Percentiles rank a stretch among this genome's conserved stretches.
phyloP scores from a whole-genome alignment of 2,113 vertebrate genomes.

The Ceyx melanurus region DNA sequence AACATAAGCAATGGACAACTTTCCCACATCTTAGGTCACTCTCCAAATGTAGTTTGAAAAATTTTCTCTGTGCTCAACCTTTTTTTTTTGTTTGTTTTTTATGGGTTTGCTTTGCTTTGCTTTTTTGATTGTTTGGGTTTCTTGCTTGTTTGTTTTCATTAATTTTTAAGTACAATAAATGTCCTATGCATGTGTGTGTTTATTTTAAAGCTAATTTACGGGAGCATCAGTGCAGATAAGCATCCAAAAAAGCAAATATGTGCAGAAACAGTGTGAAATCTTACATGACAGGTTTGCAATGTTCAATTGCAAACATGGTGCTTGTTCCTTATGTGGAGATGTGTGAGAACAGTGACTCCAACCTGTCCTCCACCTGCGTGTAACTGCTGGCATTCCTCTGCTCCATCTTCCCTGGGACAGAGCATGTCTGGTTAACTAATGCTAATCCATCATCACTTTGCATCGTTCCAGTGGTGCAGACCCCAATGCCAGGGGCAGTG shows the following conservation, averaged over 20 bases:
- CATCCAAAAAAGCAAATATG: neutral
- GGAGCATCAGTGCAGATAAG: neutral
- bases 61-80: constrained; percentile 47
- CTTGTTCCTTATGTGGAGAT: fast-evolving
- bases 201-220: constrained; percentile 67
- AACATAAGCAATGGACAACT: constrained; percentile 84
- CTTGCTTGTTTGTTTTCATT: no score
- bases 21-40: constrained; percentile 85
- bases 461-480: neutral
- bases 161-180: constrained; percentile 80
- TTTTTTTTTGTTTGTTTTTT: constrained; percentile 5
- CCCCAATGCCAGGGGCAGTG: fast-evolving
- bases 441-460: neutral
- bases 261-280: neutral
- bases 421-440: neutral
- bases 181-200: constrained; percentile 72
- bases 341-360: neutral
- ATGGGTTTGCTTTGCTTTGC: no score
- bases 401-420: neutral
- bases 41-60: constrained; percentile 75
- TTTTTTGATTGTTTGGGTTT: no score
- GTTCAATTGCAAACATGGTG: neutral
- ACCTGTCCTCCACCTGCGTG: fast-evolving
- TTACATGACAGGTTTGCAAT: neutral
- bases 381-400: neutral